Percentiles rank a stretch among this genome's conserved stretches.
Conservation (phyloP, 2,113 vertebrate genomes). For the Trichomycterus rosablanca region DNA sequence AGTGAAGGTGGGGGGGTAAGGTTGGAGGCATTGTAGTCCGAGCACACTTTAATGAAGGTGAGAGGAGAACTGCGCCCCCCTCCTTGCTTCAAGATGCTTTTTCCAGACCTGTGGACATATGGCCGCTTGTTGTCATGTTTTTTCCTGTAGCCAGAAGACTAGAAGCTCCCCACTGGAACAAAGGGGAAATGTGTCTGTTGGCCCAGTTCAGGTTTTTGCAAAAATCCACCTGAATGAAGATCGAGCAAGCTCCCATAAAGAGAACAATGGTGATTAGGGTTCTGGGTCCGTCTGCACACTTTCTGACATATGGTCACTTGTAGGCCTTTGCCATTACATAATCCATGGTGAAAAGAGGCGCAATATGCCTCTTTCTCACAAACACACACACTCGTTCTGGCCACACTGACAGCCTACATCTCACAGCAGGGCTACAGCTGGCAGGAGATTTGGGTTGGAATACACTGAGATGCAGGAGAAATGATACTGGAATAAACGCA, state of each 20-base stretch:
- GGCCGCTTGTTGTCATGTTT: constrained; percentile 39
- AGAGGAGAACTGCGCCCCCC: constrained; percentile 13
- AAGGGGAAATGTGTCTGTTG: constrained; percentile 26
- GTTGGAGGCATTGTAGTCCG: constrained; percentile 31
- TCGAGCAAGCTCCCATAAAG: constrained; percentile 14
- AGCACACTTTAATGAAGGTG: constrained; percentile 36
- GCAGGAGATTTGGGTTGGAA: constrained; percentile 29
- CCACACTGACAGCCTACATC: constrained; percentile 35
- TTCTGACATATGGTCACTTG: constrained; percentile 48
- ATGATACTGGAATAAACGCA: constrained; percentile 10
- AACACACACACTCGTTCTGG: constrained; percentile 20
- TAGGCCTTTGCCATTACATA: constrained; percentile 47
- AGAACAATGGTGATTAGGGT: constrained; percentile 34
- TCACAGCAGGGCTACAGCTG: constrained; percentile 37
- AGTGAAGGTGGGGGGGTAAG: background rate
- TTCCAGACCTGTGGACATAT: constrained; percentile 42
- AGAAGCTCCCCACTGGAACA: constrained; percentile 28
- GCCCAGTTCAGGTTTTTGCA: constrained; percentile 22
- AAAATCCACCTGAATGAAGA: constrained; percentile 37
- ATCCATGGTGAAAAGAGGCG: constrained; percentile 42
- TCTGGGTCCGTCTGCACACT: constrained; percentile 34
- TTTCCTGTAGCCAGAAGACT: constrained; percentile 36
- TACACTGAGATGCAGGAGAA: constrained; percentile 3
- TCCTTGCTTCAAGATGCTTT: constrained; percentile 23
- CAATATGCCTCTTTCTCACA: constrained; percentile 46